Evolutionary conservation across 2,888 invertebrate genomes (phyloP).

Genomic region (Buathra laborator): DNA sequence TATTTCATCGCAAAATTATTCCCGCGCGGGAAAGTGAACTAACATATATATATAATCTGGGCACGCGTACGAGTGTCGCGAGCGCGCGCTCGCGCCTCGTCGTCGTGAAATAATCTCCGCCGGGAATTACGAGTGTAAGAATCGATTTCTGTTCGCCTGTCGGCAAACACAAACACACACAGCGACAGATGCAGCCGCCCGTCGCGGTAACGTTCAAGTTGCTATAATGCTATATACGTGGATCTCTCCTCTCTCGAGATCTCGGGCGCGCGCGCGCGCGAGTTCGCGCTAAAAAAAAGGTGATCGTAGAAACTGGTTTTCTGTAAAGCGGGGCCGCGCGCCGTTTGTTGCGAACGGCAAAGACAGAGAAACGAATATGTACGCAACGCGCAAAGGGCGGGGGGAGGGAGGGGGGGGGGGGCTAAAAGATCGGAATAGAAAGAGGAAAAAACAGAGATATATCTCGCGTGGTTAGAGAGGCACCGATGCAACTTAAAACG

Average conservation of each 20-base stretch:
- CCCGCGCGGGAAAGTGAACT: not conserved
- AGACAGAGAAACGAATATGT: slow-evolving; percentile 58
- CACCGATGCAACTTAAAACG: slow-evolving; percentile 36
- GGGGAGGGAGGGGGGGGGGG: slow-evolving; percentile 45
- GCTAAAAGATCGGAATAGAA: slow-evolving; percentile 28
- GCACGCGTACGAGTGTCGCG: slow-evolving; percentile 62
- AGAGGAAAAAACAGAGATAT: slow-evolving; percentile 39
- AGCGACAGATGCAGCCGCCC: not conserved
- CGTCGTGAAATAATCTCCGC: slow-evolving; percentile 42
- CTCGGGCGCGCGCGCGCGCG: slow-evolving; percentile 28
- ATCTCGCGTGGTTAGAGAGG: not conserved
- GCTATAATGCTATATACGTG: not conserved
- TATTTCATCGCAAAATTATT: slow-evolving; percentile 13
- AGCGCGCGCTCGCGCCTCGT: slow-evolving; percentile 32
- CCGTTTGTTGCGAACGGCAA: slow-evolving; percentile 57
- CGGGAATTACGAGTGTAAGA: slow-evolving; percentile 56
- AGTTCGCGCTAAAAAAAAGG: slow-evolving; percentile 44
- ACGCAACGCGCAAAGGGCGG: slow-evolving; percentile 28
- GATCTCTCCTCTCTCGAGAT: slow-evolving; percentile 45
- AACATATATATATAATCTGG: slow-evolving; percentile 16
- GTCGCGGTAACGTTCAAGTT: not conserved
- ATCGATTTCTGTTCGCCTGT: slow-evolving; percentile 58
- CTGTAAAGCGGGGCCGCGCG: slow-evolving; percentile 58
- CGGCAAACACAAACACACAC: slow-evolving; percentile 21
- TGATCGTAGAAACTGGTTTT: slow-evolving; percentile 72